Percentiles rank a stretch among this genome's conserved stretches.
These are phyloP conservation scores for Rynchops niger DNA, from an alignment of 2,113 vertebrate genomes.

Conservation along the genomic window DNA sequence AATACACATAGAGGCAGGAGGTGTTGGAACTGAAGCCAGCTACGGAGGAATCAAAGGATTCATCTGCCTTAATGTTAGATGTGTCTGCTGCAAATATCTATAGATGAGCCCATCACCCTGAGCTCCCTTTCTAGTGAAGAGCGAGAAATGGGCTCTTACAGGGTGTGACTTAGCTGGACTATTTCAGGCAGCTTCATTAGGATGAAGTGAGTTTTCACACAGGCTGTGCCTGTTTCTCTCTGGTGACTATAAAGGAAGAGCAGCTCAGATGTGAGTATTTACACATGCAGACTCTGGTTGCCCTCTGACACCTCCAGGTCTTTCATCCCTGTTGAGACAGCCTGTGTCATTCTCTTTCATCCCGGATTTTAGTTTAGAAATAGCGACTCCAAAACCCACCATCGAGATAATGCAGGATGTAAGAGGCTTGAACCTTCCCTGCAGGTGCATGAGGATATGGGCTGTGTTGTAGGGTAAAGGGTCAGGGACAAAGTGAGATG, in stretches of 20 bases:
- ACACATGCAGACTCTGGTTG: background rate
- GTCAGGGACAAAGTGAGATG: background rate
- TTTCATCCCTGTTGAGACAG: background rate
- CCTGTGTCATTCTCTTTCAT: background rate
- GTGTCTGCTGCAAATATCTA: background rate
- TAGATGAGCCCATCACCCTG: background rate
- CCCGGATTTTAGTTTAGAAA: background rate
- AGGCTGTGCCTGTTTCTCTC: background rate
- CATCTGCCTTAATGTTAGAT: background rate
- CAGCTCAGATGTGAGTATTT: background rate
- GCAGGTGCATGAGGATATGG: background rate
- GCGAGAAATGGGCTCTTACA: background rate
- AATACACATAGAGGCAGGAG: background rate
- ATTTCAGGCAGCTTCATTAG: background rate
- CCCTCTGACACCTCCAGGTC: background rate
- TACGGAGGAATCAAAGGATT: slow-evolving; percentile 28
- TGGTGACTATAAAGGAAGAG: background rate
- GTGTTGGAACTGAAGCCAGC: background rate
- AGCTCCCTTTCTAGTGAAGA: background rate
- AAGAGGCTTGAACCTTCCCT: background rate
- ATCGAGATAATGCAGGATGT: background rate
- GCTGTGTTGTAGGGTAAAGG: background rate
- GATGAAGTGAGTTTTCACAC: background rate
- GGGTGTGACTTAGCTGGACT: background rate
- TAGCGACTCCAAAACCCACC: background rate